Conservation (phyloP, 2,113 vertebrate species). For the Isichthys henryi region DNA sequence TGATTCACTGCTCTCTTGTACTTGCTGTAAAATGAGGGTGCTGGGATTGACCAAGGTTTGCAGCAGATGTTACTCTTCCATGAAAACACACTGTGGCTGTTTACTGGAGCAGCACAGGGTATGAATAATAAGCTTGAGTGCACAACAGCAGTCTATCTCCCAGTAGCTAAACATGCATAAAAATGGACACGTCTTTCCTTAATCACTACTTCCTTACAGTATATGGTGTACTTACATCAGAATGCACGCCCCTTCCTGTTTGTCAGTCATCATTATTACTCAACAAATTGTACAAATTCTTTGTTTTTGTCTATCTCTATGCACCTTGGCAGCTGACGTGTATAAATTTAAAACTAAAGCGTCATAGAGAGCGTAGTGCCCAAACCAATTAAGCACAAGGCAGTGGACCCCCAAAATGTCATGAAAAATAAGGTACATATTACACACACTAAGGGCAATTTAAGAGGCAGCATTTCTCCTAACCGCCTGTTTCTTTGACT, state of each 20-base stretch:
- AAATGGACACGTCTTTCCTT: neutral
- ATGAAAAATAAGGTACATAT: neutral
- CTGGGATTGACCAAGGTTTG: neutral
- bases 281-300: neutral
- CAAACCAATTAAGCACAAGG: neutral
- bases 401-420: neutral
- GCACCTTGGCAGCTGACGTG: neutral
- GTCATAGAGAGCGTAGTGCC: neutral
- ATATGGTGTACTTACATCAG: neutral
- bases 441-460: neutral
- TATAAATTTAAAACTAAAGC: neutral
- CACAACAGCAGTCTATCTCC: neutral
- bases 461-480: neutral
- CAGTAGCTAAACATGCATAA: neutral
- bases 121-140: neutral
- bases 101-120: conserved; percentile 1
- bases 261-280: neutral
- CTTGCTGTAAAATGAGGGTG: neutral
- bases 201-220: neutral
- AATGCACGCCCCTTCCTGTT: neutral
- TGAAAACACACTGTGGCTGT: neutral
- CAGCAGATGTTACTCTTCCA: neutral
- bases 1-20: neutral
- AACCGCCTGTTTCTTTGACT: neutral
- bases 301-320: neutral